These are phyloP conservation scores for Ciconia maguari DNA, from an alignment of 2,113 vertebrate species.

Conservation along the genomic window DNA sequence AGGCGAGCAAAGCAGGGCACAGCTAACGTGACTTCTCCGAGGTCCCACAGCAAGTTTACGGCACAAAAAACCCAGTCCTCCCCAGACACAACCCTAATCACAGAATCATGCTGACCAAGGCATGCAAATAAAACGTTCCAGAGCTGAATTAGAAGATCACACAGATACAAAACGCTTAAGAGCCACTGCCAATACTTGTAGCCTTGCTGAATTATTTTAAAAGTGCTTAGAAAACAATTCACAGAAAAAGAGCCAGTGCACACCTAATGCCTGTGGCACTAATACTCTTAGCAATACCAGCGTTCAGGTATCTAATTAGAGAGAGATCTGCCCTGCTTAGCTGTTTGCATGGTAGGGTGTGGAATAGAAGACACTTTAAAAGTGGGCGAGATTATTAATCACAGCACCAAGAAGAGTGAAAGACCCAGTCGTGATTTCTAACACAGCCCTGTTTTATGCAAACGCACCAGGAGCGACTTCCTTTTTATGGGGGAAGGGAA, in stretches of 20 bases:
- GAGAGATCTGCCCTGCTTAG: not conserved
- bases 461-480: not conserved
- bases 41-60: rapidly evolving
- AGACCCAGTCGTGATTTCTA: not conserved
- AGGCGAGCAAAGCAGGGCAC: not conserved
- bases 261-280: not conserved
- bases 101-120: not conserved
- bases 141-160: not conserved
- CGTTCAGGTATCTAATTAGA: not conserved
- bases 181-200: not conserved
- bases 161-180: not conserved
- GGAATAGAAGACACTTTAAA: not conserved
- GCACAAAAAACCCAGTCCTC: not conserved
- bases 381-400: not conserved
- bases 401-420: not conserved
- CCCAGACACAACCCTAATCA: not conserved
- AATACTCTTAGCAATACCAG: not conserved
- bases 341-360: not conserved
- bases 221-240: conserved; percentile 3
- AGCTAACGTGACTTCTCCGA: rapidly evolving
- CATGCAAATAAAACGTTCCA: not conserved
- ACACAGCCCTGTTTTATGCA: rapidly evolving
- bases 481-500: not conserved
- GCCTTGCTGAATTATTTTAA: not conserved
- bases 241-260: rapidly evolving